A percentile compares a stretch with the other conserved stretches of the same genome.
Evolutionary conservation across 2,113 vertebrate genomes (phyloP).

Genomic region (Ameiurus melas): DNA sequence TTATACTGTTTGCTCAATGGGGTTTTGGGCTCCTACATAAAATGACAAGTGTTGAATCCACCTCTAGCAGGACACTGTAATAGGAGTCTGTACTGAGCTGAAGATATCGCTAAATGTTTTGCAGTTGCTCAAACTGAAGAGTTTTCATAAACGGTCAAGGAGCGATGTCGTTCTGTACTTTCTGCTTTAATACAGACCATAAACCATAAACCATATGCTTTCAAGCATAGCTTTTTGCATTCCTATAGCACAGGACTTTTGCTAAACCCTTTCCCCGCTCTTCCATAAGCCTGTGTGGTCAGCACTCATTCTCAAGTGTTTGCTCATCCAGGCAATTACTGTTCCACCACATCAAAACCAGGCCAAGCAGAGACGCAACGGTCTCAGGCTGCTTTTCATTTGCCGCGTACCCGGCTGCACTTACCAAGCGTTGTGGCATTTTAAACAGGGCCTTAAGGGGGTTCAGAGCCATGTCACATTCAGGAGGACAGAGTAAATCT

Average conservation of each 20-base stretch:
- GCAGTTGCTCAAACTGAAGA: not conserved
- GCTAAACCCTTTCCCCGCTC: not conserved
- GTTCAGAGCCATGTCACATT: slow-evolving; percentile 3
- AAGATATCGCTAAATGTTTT: slow-evolving; percentile 1
- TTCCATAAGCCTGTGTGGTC: slow-evolving; percentile 26
- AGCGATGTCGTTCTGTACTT: not conserved
- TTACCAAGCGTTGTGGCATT: slow-evolving; percentile 16
- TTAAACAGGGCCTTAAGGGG: slow-evolving; percentile 35
- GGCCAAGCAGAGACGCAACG: slow-evolving; percentile 6
- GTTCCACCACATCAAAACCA: slow-evolving; percentile 33
- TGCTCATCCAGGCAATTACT: slow-evolving; percentile 31
- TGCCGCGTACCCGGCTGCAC: not conserved
- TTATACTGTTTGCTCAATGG: not conserved
- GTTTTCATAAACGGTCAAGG: not conserved
- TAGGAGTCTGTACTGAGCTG: not conserved
- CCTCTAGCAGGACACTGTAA: not conserved
- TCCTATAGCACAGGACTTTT: slow-evolving; percentile 12
- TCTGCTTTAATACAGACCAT: slow-evolving; percentile 25
- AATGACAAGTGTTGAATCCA: not conserved
- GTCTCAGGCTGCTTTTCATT: slow-evolving; percentile 36
- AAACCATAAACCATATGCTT: slow-evolving; percentile 20
- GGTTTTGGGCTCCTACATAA: not conserved
- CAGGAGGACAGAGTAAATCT: slow-evolving; percentile 8
- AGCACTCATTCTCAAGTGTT: slow-evolving; percentile 32
- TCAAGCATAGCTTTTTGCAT: not conserved